Evolutionary conservation across 2,888 invertebrate species (phyloP), one percentile per base, ranked within the genome.

Genomic region (Eurytoma adleriae): DNA sequence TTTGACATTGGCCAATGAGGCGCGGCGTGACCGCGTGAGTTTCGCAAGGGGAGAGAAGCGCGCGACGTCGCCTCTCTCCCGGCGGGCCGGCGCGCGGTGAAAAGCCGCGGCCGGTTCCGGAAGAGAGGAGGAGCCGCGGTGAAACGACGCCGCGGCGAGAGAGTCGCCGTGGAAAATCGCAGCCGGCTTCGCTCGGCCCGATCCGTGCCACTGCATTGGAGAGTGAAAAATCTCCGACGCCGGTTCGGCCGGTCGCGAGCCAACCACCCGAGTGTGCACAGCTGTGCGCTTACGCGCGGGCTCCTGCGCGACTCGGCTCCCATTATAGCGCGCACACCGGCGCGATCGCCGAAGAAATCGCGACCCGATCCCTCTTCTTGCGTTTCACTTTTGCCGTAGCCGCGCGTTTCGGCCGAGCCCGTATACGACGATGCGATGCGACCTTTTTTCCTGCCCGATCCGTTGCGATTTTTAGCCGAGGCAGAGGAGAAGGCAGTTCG

Each of bases 361-460:
- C 54, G 75, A 78, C 69, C 69, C 40, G 40, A 40, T 40, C 40
- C 40, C 40, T 66, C 75, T 70, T 75, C 52, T 59, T 67, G 57
- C 78, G 81, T 83, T 80, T 80, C 81, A 73, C 72, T 80, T 72
- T 78, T 83, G 66, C 75, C 50, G 7, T 30, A 4, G 18, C n/a
- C 13, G 56, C 56, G 56, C 56, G 14, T 13, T 59, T 75, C 50
- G 74, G 57, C 67, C 27, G 27, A 27, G 73, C 12, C 64, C 30
- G 64, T 14, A 40, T 40, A 40, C 10, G 40, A 54, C 3, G 3
- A 54, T 16, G 5, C 54, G 54, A n/a, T n/a, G 14, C 5, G 40
- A 64, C 14, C 30, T 64, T 64, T 64, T 62, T 64, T 40, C 2
- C 10, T 7, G 12, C 7, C 5, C 16, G n/a, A 64, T 40, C 40